Conservation (phyloP, 2,888 invertebrate genomes). For the Alcis repandata region DNA sequence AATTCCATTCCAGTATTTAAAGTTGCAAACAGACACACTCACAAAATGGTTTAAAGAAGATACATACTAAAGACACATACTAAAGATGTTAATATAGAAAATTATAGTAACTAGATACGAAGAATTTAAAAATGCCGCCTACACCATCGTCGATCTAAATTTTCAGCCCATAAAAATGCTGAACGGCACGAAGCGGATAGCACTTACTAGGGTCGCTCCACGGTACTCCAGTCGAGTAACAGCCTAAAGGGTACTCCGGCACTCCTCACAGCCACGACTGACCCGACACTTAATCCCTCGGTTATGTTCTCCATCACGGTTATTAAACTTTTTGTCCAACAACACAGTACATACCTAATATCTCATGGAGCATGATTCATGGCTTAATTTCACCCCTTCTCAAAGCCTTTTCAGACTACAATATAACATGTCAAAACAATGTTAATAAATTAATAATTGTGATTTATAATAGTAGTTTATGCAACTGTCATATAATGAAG, state of each 20-base stretch:
- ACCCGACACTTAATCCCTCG: constrained; percentile 29
- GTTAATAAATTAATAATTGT: neutral
- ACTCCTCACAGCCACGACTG: constrained; percentile 21
- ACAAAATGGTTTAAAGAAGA: too few species aligned
- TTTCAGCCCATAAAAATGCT: constrained; percentile 26
- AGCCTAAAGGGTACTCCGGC: constrained; percentile 17
- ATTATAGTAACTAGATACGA: too few species aligned
- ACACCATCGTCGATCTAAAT: neutral
- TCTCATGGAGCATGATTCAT: constrained; percentile 28
- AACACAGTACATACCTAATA: constrained; percentile 20
- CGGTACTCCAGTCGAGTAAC: constrained; percentile 18
- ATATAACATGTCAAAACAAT: neutral
- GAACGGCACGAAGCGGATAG: constrained; percentile 19
- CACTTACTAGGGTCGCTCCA: constrained; percentile 23
- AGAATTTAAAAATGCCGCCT: neutral
- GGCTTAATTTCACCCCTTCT: constrained; percentile 24
- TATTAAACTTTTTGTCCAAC: constrained; percentile 34
- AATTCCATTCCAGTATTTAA: too few species aligned
- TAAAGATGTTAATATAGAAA: too few species aligned
- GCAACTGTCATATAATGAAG: too few species aligned
- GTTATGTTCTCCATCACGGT: constrained; percentile 21
- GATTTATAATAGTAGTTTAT: too few species aligned
- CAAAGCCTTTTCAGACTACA: neutral
- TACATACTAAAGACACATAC: too few species aligned
- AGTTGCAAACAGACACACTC: too few species aligned